Percentiles rank a stretch among this genome's conserved stretches.
These are phyloP conservation scores for Drosophila macrospina DNA, from an alignment of 2,888 invertebrate species.

Conservation along the genomic window DNA sequence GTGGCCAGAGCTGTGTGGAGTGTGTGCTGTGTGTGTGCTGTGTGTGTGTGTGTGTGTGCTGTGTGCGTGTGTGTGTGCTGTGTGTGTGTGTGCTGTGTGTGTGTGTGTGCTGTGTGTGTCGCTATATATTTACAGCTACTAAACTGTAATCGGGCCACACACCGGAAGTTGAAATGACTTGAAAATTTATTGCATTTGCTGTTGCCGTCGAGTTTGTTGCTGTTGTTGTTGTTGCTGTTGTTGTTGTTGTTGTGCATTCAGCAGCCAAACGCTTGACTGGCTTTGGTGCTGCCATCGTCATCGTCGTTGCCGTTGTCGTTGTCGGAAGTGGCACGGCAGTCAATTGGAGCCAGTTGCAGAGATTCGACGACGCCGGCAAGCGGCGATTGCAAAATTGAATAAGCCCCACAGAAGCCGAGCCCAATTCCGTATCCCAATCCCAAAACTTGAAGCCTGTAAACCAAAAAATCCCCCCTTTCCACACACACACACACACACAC, in stretches of 20 bases:
- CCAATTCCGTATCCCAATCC: conserved; percentile 8
- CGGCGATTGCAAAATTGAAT: conserved; percentile 73
- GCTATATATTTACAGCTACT: conserved; percentile 75
- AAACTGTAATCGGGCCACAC: conserved; percentile 79
- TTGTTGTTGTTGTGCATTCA: conserved; percentile 57
- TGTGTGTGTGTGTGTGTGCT: not conserved
- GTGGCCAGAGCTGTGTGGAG: too few species aligned
- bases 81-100: not conserved
- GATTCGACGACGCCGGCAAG: conserved; percentile 55
- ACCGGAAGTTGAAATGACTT: conserved; percentile 81
- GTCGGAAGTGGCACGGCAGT: conserved; percentile 76
- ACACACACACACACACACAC: too few species aligned
- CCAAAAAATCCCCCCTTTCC: conserved; percentile 9
- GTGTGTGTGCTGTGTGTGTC: conserved; percentile 12
- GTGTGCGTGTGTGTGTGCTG: too few species aligned
- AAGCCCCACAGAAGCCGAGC: conserved; percentile 48
- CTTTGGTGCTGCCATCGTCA: conserved; percentile 45
- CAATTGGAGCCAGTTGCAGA: conserved; percentile 73
- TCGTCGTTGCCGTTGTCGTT: conserved; percentile 17
- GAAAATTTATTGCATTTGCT: conserved; percentile 81
- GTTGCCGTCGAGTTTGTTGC: conserved; percentile 25
- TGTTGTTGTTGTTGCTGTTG: conserved; percentile 30
- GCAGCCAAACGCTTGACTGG: conserved; percentile 66
- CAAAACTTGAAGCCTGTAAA: conserved; percentile 3
- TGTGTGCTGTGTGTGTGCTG: too few species aligned